Conservation (phyloP, 2,797 vertebrate genomes). For the Nasua narica region DNA sequence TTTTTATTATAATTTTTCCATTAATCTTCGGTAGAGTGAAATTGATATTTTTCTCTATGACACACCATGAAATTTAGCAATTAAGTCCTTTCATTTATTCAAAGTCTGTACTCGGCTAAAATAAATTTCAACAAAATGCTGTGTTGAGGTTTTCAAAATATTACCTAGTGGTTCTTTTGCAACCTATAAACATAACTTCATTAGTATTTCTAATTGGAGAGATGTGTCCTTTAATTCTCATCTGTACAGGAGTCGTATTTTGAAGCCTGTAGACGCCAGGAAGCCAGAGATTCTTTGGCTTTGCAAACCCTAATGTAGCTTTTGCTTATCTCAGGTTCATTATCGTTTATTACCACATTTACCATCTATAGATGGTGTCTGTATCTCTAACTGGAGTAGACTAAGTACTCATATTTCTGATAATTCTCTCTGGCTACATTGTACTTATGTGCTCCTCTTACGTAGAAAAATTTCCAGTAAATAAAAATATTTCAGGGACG, state of each 20-base stretch:
- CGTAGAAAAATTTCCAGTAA: neutral
- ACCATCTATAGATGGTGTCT: neutral
- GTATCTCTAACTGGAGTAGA: neutral
- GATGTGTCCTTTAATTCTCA: slow-evolving; percentile 3
- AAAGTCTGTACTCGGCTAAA: slow-evolving; percentile 26
- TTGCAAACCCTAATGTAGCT: neutral
- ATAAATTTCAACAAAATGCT: slow-evolving; percentile 41
- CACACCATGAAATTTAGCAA: slow-evolving; percentile 80
- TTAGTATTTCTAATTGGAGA: slow-evolving; percentile 33
- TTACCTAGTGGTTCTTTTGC: neutral
- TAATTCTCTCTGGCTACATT: neutral
- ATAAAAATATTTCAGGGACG: neutral
- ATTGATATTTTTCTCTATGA: slow-evolving; percentile 79
- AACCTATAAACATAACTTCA: neutral
- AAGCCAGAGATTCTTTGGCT: neutral
- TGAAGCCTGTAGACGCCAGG: neutral
- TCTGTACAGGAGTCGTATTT: neutral
- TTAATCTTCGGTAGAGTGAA: slow-evolving; percentile 81
- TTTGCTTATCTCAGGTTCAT: neutral
- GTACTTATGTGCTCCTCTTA: neutral
- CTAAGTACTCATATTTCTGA: neutral
- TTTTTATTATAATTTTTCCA: slow-evolving; percentile 80
- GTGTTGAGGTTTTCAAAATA: slow-evolving; percentile 17
- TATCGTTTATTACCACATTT: neutral
- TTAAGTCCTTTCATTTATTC: slow-evolving; percentile 68